These are phyloP conservation scores for Eulemur macaco DNA, from an alignment of 2,113 vertebrate species.

Conservation along the genomic window DNA sequence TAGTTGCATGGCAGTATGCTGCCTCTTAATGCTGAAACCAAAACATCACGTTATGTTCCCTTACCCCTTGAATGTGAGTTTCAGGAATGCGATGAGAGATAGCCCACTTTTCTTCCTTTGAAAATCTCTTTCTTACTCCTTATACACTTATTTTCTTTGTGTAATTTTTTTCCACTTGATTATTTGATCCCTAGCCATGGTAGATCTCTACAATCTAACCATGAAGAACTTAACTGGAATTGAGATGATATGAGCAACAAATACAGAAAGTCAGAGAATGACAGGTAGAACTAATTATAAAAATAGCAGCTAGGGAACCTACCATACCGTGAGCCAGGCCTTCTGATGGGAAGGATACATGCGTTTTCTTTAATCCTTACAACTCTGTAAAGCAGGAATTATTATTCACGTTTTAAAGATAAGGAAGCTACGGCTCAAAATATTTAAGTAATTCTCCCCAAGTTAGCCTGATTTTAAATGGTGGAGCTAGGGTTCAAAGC, in stretches of 20 bases:
- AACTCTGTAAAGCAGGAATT: background rate
- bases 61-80: background rate
- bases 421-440: background rate
- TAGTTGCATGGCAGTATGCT: background rate
- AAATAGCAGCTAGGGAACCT: background rate
- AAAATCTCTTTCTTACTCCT: background rate
- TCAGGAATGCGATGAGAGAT: background rate
- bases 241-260: background rate
- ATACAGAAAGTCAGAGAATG: background rate
- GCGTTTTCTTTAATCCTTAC: background rate
- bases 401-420: conserved; percentile 9
- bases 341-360: background rate
- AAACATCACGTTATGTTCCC: background rate
- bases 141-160: background rate
- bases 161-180: background rate
- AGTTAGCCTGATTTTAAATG: background rate
- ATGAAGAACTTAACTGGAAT: background rate
- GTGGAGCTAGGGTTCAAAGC: background rate
- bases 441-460: background rate
- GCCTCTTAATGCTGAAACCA: background rate
- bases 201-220: background rate
- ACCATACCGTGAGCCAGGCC: background rate
- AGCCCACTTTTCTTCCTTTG: background rate
- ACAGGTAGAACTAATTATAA: background rate
- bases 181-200: background rate